Evolutionary conservation across 2,797 vertebrate genomes (phyloP), one percentile per base, ranked within the genome.

Genomic region (Lateolabrax maculatus): DNA sequence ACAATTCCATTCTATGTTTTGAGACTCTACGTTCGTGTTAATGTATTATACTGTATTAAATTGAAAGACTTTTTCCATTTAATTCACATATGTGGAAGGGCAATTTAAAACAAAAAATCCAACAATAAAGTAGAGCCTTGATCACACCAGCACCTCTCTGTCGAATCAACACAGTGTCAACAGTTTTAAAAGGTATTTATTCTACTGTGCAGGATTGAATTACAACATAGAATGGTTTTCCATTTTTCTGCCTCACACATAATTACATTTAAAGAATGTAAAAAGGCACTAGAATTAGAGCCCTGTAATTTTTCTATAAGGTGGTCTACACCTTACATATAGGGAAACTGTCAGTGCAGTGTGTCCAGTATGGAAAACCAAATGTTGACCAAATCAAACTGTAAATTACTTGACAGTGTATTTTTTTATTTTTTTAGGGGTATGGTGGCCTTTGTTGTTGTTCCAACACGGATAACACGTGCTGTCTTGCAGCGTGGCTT

Each of bases 401-500:
- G 44, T 19, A 12, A 52, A 64, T 9, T 10, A 12, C 43, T 16
- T 23, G 15, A 48, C 27, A 29, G n/a, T 41, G 34, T 18, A 9
- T 41, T 34, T 65, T n/a, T n/a, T n/a, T n/a, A n/a, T 36, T 60
- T 63, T 68, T 25, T 36, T 5, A 19, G 19, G n/a, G 13, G 27
- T 21, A 3, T 21, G 71, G 48, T 27, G 31, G 37, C 16, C 31
- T 56, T 73, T 78, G 58, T 67, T 73, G 49, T 55, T 7, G 21
- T 16, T 46, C 6, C 10, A 61, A 34, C 53, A 23, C 53, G 9
- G 43, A 53, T 34, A 56, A 46, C 19, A 41, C 2, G 8, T 43
- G 49, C 44, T 0, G 27, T 44, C 21, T 21, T n/a, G 29, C 23
- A 65, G 43, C 5, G 3, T 19, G 23, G 41, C 75, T 46, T 43